These are phyloP conservation scores for Drosophila pseudotalamancana DNA, from an alignment of 2,888 invertebrate genomes.

Conservation along the genomic window DNA sequence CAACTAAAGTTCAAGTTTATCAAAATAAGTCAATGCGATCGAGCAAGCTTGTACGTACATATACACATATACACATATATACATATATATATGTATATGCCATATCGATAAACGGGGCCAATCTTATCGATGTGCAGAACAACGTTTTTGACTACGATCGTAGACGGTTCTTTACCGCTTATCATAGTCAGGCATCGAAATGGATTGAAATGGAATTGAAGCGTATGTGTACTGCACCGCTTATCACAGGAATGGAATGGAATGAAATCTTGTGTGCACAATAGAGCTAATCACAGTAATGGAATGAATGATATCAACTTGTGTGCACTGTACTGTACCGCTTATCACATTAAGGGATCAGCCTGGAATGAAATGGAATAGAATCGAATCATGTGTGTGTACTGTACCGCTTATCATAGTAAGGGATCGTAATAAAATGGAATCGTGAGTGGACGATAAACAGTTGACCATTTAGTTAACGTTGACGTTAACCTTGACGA, in stretches of 20 bases:
- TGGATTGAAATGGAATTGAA: slow-evolving; percentile 3
- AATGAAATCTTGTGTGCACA: slow-evolving; percentile 3
- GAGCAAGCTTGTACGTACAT: background rate
- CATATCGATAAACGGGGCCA: slow-evolving; percentile 34
- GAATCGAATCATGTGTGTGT: background rate
- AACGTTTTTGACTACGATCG: slow-evolving; percentile 7
- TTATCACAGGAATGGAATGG: slow-evolving; percentile 20
- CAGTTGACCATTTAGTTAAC: slow-evolving; percentile 46
- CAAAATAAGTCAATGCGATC: slow-evolving; percentile 22
- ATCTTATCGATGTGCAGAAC: slow-evolving; percentile 40
- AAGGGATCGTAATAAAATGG: slow-evolving; percentile 1
- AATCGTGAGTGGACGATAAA: slow-evolving; percentile 24
- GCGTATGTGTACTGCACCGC: background rate
- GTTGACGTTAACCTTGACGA: slow-evolving; percentile 41
- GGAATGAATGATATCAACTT: no score
- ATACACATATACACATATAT: slow-evolving; percentile 2
- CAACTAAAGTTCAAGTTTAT: slow-evolving; percentile 56
- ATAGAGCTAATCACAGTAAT: no score
- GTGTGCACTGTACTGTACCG: background rate
- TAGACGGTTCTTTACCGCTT: slow-evolving; percentile 11
- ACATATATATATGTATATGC: slow-evolving; percentile 1
- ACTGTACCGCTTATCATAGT: slow-evolving; percentile 22
- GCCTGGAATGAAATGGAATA: background rate
- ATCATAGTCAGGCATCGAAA: slow-evolving; percentile 26
- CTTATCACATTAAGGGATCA: slow-evolving; percentile 27